Evolutionary conservation across 2,888 invertebrate species (phyloP), one percentile per base, ranked within the genome.

Genomic region (Leptopterna dolabrata): DNA sequence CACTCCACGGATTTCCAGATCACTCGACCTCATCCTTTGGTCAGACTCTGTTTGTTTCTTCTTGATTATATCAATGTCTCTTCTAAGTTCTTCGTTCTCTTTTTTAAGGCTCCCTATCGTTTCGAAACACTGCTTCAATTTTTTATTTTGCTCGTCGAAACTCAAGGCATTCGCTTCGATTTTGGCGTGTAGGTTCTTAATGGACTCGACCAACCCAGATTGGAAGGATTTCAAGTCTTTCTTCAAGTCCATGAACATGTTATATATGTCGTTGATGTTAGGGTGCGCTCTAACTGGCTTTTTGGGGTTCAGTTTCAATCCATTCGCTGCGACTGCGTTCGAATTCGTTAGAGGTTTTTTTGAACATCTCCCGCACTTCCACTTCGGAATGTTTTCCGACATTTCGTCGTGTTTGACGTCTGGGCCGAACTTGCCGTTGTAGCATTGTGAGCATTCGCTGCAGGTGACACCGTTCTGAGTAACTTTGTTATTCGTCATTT

Each of bases 1-100:
- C n/a, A 83, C 70, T 24, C 83, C 83, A 11, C 83, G 70, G n/a
- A 83, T 83, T 45, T 83, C 83, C 36, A 83, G 24, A 41, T 83
- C 83, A 41, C 70, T 83, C n/a, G 14, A 24, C 43, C 83, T 83
- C 6, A 19, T 70, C 29, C 27, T 55, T 70, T 83, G 83, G 24
- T 83, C 83, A 2, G 55, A 36, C 36, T 83, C 83, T 14, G 83
- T 83, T 24, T 83, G 83, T 24, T 70, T 63, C 43, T 41, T 83
- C 19, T 83, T 83, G 36, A 83, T 83, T 14, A 19, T 19, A 2
- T 83, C 70, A 7, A 83, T 43, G 11, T 83, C 70, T n/a, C 24
- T 70, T 24, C 83, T 30, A 9, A 83, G 70, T 16, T 24, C 24
- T 83, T 83, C 63, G 43, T 83, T 83, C 36, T 83, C 83, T 41